Evolutionary conservation across 2,797 vertebrate species (phyloP), one percentile per base, ranked within the genome.

Genomic region (Sebastes kiyomatsui): DNA sequence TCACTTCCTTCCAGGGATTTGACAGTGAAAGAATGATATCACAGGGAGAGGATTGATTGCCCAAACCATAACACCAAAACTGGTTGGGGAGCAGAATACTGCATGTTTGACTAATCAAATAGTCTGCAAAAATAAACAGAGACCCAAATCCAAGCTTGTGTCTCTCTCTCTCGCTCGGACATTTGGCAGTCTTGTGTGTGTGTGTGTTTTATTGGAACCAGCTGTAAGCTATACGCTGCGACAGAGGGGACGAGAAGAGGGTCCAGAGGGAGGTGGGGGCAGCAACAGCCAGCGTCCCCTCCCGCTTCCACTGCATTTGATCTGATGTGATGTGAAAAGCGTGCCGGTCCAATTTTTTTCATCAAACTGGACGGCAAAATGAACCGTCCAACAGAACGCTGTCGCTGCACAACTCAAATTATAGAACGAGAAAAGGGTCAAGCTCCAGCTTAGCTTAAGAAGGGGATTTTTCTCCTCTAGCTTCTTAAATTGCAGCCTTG

Each of bases 161-260:
- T 85, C 80, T 86, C 38, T 59, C 68, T 61, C 68, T 77, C 4
- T 76, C 4, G 9, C 69, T 76, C 6, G 72, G 78, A 83, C 80
- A 66, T 87, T 89, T 88, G 81, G 75, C 65, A 72, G 38, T 35
- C 7, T 27, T 70, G 25, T 42, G 70, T 81, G n/a, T n/a, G 62
- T 80, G 61, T 80, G 61, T 79, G 61, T 79, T 65, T 92, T 82
- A 94, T 94, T 88, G 77, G 76, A 94, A 93, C 77, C 95, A 96
- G 91, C 94, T 94, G 94, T 80, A 52, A 73, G 76, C 74, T 71
- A 58, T 80, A 25, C 72, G 56, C 64, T 77, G 85, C 87, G 85
- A 89, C 79, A 84, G 42, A 84, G 82, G 77, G 85, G 81, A 88
- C 72, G 38, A 69, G 69, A 58, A 62, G 76, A 72, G 52, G 64